These are phyloP conservation scores for Gymnocypris eckloni DNA, from an alignment of 2,797 vertebrate genomes.

Conservation along the genomic window DNA sequence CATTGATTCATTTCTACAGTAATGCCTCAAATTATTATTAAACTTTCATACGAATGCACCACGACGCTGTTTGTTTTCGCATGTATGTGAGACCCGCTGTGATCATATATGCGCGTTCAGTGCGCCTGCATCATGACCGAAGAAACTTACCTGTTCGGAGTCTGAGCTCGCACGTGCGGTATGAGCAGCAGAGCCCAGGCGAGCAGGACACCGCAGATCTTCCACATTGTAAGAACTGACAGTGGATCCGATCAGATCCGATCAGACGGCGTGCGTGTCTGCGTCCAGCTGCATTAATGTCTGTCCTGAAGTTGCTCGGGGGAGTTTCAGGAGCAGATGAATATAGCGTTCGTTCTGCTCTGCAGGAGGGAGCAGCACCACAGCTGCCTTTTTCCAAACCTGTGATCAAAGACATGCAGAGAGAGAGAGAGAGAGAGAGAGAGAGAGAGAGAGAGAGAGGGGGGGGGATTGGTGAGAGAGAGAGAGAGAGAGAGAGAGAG, in stretches of 20 bases:
- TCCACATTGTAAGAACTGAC: slow-evolving; percentile 76
- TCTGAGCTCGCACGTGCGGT: slow-evolving; percentile 70
- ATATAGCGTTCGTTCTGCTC: slow-evolving; percentile 85
- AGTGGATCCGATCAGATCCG: slow-evolving; percentile 41
- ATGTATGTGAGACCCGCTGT: not conserved
- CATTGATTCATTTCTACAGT: not conserved
- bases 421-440: slow-evolving; percentile 8
- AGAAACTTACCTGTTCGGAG: slow-evolving; percentile 80
- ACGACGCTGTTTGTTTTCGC: not conserved
- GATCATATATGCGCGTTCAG: not conserved
- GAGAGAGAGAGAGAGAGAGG: not conserved
- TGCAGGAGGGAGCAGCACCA: slow-evolving; percentile 76
- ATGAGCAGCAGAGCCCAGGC: slow-evolving; percentile 74
- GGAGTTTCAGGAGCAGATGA: slow-evolving; percentile 80
- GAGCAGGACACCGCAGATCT: slow-evolving; percentile 72
- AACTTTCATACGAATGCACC: not conserved
- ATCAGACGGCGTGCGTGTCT: slow-evolving; percentile 57
- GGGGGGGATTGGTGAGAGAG: not conserved
- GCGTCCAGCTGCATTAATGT: slow-evolving; percentile 61
- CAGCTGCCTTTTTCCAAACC: slow-evolving; percentile 48
- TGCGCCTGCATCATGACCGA: not conserved
- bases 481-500: no score
- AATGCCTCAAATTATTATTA: not conserved
- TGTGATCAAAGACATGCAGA: slow-evolving; percentile 35
- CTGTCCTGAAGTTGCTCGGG: slow-evolving; percentile 72